Percentiles rank a stretch among this genome's conserved stretches.
These are phyloP conservation scores for Fistularia tabacaria DNA, from an alignment of 2,797 vertebrate genomes.

Conservation along the genomic window DNA sequence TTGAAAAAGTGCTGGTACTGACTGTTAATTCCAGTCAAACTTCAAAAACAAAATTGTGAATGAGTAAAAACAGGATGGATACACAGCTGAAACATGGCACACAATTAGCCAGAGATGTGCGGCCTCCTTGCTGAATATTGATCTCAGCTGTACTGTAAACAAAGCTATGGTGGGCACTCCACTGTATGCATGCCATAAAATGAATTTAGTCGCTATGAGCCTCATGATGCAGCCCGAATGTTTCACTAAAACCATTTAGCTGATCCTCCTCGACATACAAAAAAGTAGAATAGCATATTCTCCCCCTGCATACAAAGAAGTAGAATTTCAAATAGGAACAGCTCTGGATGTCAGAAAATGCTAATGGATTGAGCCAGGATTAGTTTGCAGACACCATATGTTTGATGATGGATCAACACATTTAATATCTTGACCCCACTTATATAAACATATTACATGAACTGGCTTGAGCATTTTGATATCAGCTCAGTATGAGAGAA, in stretches of 20 bases:
- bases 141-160: constrained; percentile 34
- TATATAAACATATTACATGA: constrained; percentile 5
- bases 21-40: constrained; percentile 14
- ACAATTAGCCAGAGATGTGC: constrained; percentile 6
- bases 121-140: constrained; percentile 24
- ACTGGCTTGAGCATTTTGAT: constrained; percentile 2
- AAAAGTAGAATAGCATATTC: background rate
- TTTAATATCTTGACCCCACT: constrained; percentile 8
- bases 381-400: constrained; percentile 1
- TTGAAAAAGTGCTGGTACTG: constrained; percentile 18
- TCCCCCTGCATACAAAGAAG: background rate
- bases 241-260: constrained; percentile 11
- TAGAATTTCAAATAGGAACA: background rate
- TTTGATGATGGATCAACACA: constrained; percentile 2
- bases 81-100: constrained; percentile 8
- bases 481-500: background rate
- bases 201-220: constrained; percentile 20
- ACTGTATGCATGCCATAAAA: constrained; percentile 31
- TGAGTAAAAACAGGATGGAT: constrained; percentile 8
- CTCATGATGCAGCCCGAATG: constrained; percentile 11
- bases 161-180: constrained; percentile 18
- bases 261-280: constrained; percentile 2
- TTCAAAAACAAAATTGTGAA: constrained; percentile 15
- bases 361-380: constrained; percentile 13
- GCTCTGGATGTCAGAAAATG: constrained; percentile 1